Evolutionary conservation across 2,113 vertebrate species (phyloP).

Genomic region (Spea bombifrons): DNA sequence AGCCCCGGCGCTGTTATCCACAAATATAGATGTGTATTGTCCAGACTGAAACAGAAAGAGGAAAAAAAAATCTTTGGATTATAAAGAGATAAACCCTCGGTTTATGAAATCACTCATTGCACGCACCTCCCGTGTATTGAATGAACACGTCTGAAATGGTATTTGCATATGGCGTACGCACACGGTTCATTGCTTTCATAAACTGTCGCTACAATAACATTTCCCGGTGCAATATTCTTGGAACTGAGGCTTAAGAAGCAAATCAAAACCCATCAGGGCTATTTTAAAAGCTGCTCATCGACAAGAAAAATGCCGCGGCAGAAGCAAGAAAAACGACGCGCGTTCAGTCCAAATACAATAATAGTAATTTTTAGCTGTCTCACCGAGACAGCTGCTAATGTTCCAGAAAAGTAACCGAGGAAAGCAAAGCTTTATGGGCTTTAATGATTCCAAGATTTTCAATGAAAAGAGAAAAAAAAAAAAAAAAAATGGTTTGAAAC

Average conservation of each 20-base stretch:
- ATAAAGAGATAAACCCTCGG: slow-evolving; percentile 5
- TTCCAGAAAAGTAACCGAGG: slow-evolving; percentile 43
- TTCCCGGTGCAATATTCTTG: slow-evolving; percentile 30
- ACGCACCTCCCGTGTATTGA: slow-evolving; percentile 11
- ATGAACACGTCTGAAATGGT: slow-evolving; percentile 28
- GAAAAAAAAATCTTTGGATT: neutral
- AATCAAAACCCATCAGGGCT: slow-evolving; percentile 20
- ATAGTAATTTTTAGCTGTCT: slow-evolving; percentile 36
- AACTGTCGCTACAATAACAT: slow-evolving; percentile 36
- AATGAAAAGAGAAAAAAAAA: slow-evolving; percentile 36
- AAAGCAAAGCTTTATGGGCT: slow-evolving; percentile 33
- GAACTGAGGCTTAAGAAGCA: slow-evolving; percentile 29
- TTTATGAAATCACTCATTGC: slow-evolving; percentile 14
- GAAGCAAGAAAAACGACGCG: slow-evolving; percentile 19
- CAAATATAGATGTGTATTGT: slow-evolving; percentile 90
- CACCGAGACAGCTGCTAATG: slow-evolving; percentile 40
- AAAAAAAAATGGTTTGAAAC: slow-evolving; percentile 29
- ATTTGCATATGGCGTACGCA: slow-evolving; percentile 29
- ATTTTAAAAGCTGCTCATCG: slow-evolving; percentile 37
- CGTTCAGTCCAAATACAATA: slow-evolving; percentile 35
- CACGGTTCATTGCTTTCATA: slow-evolving; percentile 38
- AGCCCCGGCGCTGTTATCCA: slow-evolving; percentile 84
- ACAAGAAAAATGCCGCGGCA: slow-evolving; percentile 34
- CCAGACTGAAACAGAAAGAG: slow-evolving; percentile 68
- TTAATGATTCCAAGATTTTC: slow-evolving; percentile 45